Conservation (phyloP, 1,140 invertebrate species). For the Antheraea pernyi region DNA sequence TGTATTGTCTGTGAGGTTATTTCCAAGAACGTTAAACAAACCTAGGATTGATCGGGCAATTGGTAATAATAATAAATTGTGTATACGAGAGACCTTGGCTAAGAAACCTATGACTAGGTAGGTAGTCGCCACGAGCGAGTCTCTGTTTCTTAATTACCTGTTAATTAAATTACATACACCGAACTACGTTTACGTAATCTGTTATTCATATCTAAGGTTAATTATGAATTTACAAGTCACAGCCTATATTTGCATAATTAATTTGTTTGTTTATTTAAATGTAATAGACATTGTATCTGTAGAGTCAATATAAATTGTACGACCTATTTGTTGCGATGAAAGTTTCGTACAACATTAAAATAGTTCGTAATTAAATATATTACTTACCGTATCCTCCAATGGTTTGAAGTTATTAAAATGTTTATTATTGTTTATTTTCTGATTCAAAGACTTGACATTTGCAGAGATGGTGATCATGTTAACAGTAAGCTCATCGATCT, state of each 20-base stretch:
- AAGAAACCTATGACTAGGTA: constrained; percentile 7
- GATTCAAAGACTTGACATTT: constrained; percentile 52
- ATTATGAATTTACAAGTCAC: constrained; percentile 10
- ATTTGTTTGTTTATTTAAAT: constrained; percentile 16
- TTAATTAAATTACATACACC: constrained; percentile 26
- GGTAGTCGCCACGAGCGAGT: neutral
- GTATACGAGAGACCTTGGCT: constrained; percentile 25
- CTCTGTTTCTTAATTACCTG: constrained; percentile 13
- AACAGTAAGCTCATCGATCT: constrained; percentile 59
- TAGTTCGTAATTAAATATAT: constrained; percentile 11
- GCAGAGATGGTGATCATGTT: constrained; percentile 59
- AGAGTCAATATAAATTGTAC: too few relatives aligned
- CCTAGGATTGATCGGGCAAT: constrained; percentile 18
- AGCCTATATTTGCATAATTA: constrained; percentile 9
- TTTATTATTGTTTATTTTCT: constrained; percentile 55
- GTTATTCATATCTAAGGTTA: constrained; percentile 8
- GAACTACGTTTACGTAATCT: constrained; percentile 11
- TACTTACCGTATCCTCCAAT: constrained; percentile 66
- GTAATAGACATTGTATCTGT: constrained; percentile 1
- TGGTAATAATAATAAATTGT: constrained; percentile 20
- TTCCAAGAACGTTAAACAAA: constrained; percentile 16
- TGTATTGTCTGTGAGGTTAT: constrained; percentile 18
- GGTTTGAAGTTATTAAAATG: constrained; percentile 62
- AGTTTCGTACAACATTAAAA: too few relatives aligned
- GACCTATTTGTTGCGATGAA: too few relatives aligned